Evolutionary conservation across 2,888 invertebrate species (phyloP).

Genomic region (Monoplex corrugatus): DNA sequence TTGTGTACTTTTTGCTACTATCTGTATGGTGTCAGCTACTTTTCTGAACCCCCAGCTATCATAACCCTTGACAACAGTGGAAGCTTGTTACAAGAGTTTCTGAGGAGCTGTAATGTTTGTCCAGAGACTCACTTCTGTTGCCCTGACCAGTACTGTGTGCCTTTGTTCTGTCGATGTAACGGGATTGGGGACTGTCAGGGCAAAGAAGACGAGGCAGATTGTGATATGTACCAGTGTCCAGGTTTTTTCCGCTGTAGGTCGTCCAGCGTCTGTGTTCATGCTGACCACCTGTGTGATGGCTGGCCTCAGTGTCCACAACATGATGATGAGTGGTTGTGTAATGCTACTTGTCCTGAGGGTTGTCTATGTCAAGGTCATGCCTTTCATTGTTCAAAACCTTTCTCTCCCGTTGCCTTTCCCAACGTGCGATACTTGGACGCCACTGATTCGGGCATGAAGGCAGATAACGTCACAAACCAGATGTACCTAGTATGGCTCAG

Average conservation of each 20-base stretch:
- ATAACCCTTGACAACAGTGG: constrained; percentile 35
- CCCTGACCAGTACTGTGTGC: constrained; percentile 46
- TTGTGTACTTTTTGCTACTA: constrained; percentile 9
- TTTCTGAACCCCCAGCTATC: constrained; percentile 22
- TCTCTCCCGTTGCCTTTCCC: neutral
- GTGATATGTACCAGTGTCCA: constrained; percentile 44
- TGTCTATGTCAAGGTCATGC: constrained; percentile 21
- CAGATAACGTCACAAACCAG: neutral
- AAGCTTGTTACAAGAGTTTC: neutral
- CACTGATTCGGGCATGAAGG: neutral
- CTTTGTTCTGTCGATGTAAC: constrained; percentile 53
- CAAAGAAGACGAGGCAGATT: constrained; percentile 51
- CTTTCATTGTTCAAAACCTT: neutral
- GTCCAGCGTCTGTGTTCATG: constrained; percentile 50
- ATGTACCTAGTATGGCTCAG: constrained; percentile 18
- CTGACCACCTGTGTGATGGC: constrained; percentile 52
- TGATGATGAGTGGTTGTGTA: constrained; percentile 53
- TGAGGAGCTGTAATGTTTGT: constrained; percentile 22
- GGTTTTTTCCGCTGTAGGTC: constrained; percentile 52
- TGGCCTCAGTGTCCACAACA: constrained; percentile 54
- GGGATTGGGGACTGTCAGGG: constrained; percentile 44
- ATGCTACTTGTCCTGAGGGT: neutral
- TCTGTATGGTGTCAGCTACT: neutral
- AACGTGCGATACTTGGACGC: constrained; percentile 14
- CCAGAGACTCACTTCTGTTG: constrained; percentile 52